These are phyloP conservation scores for Oscheius sp. DNA, from an alignment of 2,888 invertebrate species.

Conservation along the genomic window DNA sequence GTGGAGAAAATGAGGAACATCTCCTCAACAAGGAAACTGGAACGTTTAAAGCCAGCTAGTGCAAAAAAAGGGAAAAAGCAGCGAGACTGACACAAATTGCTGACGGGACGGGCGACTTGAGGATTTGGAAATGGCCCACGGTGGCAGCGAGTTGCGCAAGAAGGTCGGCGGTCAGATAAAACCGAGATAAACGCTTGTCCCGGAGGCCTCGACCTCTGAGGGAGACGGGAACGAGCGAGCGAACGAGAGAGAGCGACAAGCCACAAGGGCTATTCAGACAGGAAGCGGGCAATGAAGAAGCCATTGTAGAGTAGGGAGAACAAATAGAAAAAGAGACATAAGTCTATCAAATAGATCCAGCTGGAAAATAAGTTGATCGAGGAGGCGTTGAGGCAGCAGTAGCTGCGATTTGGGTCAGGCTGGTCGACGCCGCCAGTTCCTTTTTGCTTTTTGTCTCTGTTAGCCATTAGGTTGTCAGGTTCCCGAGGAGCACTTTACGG, in stretches of 20 bases:
- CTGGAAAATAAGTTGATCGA: slow-evolving; percentile 17
- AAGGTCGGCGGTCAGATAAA: slow-evolving; percentile 35
- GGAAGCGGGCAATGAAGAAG: not conserved
- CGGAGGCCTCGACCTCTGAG: slow-evolving; percentile 26
- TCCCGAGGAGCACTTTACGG: slow-evolving; percentile 18
- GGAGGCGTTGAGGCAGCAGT: slow-evolving; percentile 14
- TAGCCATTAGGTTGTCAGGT: slow-evolving; percentile 35
- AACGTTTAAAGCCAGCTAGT: slow-evolving; percentile 8
- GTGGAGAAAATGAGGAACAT: not conserved
- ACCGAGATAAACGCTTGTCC: slow-evolving; percentile 32
- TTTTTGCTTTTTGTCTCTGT: slow-evolving; percentile 25
- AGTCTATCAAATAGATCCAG: not conserved
- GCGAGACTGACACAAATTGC: slow-evolving; percentile 5
- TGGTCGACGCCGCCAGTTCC: slow-evolving; percentile 5
- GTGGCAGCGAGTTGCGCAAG: slow-evolving; percentile 29
- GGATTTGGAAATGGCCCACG: slow-evolving; percentile 17
- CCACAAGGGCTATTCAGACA: not conserved
- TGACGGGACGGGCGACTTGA: not conserved
- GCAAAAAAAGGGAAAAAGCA: slow-evolving; percentile 6
- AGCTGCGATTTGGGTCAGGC: slow-evolving; percentile 35
- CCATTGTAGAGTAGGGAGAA: too few species aligned
- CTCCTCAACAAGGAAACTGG: not conserved
- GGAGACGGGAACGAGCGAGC: not conserved
- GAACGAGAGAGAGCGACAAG: not conserved
- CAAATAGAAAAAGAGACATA: not conserved